Base-by-base conservation (phyloP, 2,888 invertebrate genomes). In the Desoria tigrina region DNA sequence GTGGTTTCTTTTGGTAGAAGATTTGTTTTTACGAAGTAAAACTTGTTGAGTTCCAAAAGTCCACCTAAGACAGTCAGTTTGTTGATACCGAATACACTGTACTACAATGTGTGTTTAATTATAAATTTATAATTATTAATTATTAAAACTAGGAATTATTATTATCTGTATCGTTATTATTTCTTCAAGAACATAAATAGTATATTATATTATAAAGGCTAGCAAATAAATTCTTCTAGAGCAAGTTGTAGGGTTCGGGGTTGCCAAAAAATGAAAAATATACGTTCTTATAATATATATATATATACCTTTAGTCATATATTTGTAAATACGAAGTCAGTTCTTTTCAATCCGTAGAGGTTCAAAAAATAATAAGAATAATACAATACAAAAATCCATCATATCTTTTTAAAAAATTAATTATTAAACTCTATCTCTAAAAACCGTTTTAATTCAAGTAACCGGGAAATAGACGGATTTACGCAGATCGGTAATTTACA, bases 241-340 rank as follows among this genome's bases (percentile, higher is more conserved):
- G 32, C 32, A 32, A 32, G 32, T 32, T 32, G 32, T 32, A 32
- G 32, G 32, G 32, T 32, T 32, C 32, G 32, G 32, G 32, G 32
- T 32, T 32, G 32, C 32, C 32, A 60, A 71, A 70, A 71, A 71
- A 71, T 71, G 71, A 71, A 71, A 71, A 71, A 71, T 71, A 71
- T 71, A 71, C 64, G 63, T 65, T 68, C 68, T 68, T 71, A 68
- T 68, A 27, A 54, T 63, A 55, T 56, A 32, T 49, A 57, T 57
- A 32, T 11, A 7, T 32, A 32, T 11, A 63, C 56, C 56, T 57
- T 32, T 57, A 63, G 63, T 63, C 63, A 63, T 42, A 11, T 7
- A 51, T 23, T 16, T 55, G 16, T 55, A 42, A 37, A n/a, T 57
- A 24, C 24, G 57, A 42, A 57, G 39, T 57, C 42, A 57, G 57